Percentiles rank a stretch among this genome's conserved stretches.
phyloP scores from a whole-genome alignment of 2,888 invertebrate genomes.

The Piscicola geometra region DNA sequence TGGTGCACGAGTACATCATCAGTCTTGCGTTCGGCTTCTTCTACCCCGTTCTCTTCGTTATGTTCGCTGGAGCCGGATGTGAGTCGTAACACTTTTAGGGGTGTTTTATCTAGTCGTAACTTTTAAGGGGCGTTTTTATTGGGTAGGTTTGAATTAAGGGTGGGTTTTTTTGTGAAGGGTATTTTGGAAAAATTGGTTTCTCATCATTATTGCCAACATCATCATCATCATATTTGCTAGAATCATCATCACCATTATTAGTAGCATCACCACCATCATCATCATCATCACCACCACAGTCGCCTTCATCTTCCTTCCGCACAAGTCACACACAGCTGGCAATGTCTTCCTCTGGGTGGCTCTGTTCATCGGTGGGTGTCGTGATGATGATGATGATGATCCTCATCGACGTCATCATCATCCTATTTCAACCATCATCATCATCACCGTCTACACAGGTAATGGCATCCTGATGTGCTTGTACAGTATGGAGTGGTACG shows the following conservation, averaged over 20 bases:
- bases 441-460: slow-evolving; percentile 58
- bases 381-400: no score
- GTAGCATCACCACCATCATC: no score
- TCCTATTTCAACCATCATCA: no score
- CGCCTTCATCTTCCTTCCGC: slow-evolving; percentile 58
- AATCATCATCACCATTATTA: no score
- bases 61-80: slow-evolving; percentile 70
- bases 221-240: no score
- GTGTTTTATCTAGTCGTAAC: not conserved
- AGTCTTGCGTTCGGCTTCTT: slow-evolving; percentile 75
- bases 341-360: slow-evolving; percentile 82
- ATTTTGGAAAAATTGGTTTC: no score
- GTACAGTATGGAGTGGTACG: slow-evolving; percentile 81
- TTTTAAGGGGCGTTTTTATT: not conserved
- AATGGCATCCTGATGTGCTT: slow-evolving; percentile 70
- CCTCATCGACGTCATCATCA: no score
- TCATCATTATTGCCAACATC: no score
- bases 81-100: slow-evolving; percentile 43
- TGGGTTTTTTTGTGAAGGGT: no score
- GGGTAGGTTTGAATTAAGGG: no score
- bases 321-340: slow-evolving; percentile 55
- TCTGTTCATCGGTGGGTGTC: slow-evolving; percentile 60
- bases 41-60: slow-evolving; percentile 75
- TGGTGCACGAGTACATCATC: slow-evolving; percentile 82
- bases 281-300: slow-evolving; percentile 46